A percentile compares a stretch with the other conserved stretches of the same genome.
phyloP scores from a whole-genome alignment of 2,797 vertebrate species.

The Siniperca obscura region DNA sequence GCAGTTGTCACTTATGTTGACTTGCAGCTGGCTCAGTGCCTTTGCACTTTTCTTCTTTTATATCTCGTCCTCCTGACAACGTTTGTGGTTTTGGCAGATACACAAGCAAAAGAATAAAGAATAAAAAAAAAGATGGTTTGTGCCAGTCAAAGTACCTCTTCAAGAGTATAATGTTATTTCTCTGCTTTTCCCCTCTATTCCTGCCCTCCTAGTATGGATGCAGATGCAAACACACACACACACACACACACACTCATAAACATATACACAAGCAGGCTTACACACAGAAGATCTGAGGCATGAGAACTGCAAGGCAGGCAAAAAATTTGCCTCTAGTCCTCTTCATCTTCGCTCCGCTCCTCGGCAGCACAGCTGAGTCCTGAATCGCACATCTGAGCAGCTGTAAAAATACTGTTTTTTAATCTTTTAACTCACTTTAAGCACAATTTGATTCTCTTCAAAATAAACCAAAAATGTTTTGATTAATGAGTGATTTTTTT shows the following conservation, averaged over 20 bases:
- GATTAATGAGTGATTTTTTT: conserved; percentile 14
- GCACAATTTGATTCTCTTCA: conserved; percentile 20
- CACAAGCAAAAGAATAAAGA: conserved; percentile 57
- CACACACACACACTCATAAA: conserved; percentile 40
- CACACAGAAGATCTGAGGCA: conserved; percentile 67
- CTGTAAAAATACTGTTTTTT: conserved; percentile 27
- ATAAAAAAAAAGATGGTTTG: conserved; percentile 76
- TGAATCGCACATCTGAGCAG: conserved; percentile 38
- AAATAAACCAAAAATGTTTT: conserved; percentile 4
- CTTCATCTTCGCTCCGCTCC: conserved; percentile 62
- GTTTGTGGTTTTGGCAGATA: conserved; percentile 63
- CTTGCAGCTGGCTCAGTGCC: conserved; percentile 58
- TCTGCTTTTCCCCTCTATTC: conserved; percentile 31
- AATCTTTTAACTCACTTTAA: conserved; percentile 34
- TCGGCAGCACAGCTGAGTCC: conserved; percentile 62
- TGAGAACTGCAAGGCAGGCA: conserved; percentile 76
- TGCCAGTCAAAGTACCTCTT: conserved; percentile 68
- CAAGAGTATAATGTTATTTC: conserved; percentile 69
- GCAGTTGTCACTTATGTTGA: conserved; percentile 55
- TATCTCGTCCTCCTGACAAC: conserved; percentile 55
- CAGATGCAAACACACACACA: conserved; percentile 23
- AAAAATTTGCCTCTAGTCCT: conserved; percentile 65
- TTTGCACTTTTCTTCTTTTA: conserved; percentile 57
- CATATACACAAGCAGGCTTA: conserved; percentile 47
- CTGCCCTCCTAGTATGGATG: conserved; percentile 39